phyloP scores from a whole-genome alignment of 2,888 invertebrate genomes.

The Dusona sp. region DNA sequence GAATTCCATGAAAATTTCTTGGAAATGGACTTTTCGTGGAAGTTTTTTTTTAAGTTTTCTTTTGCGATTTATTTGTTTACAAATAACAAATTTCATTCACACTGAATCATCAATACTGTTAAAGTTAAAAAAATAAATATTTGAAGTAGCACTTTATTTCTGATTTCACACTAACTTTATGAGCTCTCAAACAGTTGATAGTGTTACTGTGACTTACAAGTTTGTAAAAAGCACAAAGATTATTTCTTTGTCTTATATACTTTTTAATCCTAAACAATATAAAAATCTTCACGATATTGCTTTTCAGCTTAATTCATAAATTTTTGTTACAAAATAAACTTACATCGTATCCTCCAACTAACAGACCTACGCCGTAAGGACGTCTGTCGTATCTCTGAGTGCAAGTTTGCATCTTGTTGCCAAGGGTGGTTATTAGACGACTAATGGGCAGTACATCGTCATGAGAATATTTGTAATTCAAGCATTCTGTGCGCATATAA shows the following conservation, averaged over 20 bases:
- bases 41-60: too few relatives aligned
- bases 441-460: conserved; percentile 94
- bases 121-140: neutral
- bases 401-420: conserved; percentile 98
- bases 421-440: conserved; percentile 93
- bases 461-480: conserved; percentile 97
- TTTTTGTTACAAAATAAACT: conserved; percentile 80
- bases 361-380: conserved; percentile 98
- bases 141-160: neutral
- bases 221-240: too few relatives aligned
- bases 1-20: too few relatives aligned
- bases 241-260: too few relatives aligned
- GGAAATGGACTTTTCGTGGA: too few relatives aligned
- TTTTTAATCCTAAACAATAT: too few relatives aligned
- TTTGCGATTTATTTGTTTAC: too few relatives aligned
- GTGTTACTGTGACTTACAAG: too few relatives aligned
- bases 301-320: neutral
- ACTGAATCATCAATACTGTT: neutral
- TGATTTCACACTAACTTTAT: neutral
- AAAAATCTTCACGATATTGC: too few relatives aligned
- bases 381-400: conserved; percentile 99
- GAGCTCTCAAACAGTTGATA: too few relatives aligned
- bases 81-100: too few relatives aligned
- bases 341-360: conserved; percentile 98
- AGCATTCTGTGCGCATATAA: conserved; percentile 97